Percentiles rank a stretch among this genome's conserved stretches.
These are phyloP conservation scores for Digitonthophagus gazella DNA, from an alignment of 2,888 invertebrate species.

Conservation along the genomic window DNA sequence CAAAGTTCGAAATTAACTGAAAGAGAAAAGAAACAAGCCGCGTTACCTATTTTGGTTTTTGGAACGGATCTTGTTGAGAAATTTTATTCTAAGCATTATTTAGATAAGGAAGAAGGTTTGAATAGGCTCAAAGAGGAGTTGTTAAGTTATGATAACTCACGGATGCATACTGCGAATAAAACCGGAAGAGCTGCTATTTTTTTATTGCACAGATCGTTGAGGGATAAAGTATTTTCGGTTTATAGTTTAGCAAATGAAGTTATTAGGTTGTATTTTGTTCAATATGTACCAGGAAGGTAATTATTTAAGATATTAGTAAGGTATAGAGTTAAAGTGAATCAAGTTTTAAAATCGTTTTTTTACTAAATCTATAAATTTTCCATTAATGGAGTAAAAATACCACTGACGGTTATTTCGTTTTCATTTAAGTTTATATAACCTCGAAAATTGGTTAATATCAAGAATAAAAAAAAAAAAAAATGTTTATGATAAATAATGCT, in stretches of 20 bases:
- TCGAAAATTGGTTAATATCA: too few relatives aligned
- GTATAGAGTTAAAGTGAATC: not conserved
- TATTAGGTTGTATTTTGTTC: conserved; percentile 74
- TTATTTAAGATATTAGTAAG: conserved; percentile 15
- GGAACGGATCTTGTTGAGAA: conserved; percentile 88
- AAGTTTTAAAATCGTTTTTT: not conserved
- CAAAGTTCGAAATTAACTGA: conserved; percentile 66
- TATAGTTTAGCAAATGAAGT: conserved; percentile 83
- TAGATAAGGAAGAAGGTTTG: conserved; percentile 87
- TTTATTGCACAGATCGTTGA: conserved; percentile 73
- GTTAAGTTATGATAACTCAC: conserved; percentile 50
- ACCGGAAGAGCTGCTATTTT: conserved; percentile 79
- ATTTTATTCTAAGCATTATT: conserved; percentile 86
- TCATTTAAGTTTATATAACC: not conserved
- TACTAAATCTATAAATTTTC: not conserved
- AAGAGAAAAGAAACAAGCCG: conserved; percentile 82
- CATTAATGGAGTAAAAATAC: too few relatives aligned
- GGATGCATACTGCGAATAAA: conserved; percentile 67
- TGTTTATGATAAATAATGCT: too few relatives aligned
- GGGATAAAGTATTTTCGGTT: conserved; percentile 87
- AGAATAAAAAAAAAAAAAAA: too few relatives aligned
- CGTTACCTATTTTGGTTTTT: conserved; percentile 86
- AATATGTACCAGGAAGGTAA: conserved; percentile 79
- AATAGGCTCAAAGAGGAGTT: conserved; percentile 63
- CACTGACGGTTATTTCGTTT: not conserved